Evolutionary conservation across 64 coral and sea anemone species (phyloP).

Genomic region (Actinia tenebrosa): DNA sequence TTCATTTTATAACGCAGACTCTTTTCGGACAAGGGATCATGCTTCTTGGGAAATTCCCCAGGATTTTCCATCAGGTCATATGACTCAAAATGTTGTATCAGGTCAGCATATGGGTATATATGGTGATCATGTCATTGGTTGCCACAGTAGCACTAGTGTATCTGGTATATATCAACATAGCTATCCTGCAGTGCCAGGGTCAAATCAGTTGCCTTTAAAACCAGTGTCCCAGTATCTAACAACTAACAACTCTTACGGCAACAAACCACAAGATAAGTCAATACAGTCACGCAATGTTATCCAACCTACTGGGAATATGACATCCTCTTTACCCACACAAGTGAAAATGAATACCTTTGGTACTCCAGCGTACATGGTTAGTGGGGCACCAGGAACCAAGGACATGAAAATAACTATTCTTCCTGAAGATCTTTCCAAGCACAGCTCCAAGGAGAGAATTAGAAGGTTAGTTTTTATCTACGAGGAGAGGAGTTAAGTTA

Average conservation of each 20-base stretch:
- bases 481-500: no score
- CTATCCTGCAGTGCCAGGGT: neutral
- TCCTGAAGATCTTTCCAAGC: conserved; percentile 79
- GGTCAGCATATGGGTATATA: neutral
- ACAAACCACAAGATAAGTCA: neutral
- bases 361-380: conserved; percentile 84
- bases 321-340: neutral
- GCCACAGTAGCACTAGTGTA: neutral
- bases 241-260: neutral
- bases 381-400: conserved; percentile 75
- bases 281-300: neutral
- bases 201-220: neutral
- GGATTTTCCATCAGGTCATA: neutral
- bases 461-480: conserved; percentile 28
- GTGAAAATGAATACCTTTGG: conserved; percentile 8
- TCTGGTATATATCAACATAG: neutral
- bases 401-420: conserved; percentile 90
- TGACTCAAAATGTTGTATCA: neutral
- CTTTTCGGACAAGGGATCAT: neutral
- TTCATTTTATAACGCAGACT: neutral
- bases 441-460: conserved; percentile 88
- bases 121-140: neutral
- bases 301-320: neutral
- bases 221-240: neutral
- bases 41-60: neutral